Conservation (phyloP, 2,888 invertebrate species). For the Tiliacea aurago region DNA sequence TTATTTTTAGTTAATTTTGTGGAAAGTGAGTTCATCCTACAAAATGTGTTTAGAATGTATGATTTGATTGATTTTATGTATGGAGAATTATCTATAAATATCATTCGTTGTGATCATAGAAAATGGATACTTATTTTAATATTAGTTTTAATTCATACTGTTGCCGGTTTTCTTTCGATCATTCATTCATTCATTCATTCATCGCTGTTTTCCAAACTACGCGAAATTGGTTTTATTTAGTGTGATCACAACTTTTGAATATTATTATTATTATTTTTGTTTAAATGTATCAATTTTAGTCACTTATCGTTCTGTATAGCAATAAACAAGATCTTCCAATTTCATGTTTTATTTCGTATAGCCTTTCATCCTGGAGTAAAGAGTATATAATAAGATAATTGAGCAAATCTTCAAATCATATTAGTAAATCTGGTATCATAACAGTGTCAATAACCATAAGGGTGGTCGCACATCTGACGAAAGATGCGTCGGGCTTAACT, state of each 20-base stretch:
- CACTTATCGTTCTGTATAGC: conserved; percentile 68
- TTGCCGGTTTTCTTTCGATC: conserved; percentile 27
- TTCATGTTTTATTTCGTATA: conserved; percentile 49
- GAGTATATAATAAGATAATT: background rate
- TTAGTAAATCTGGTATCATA: too few relatives aligned
- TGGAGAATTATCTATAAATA: too few relatives aligned
- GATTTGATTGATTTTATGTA: conserved; percentile 55
- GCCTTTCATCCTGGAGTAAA: background rate
- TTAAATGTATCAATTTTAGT: conserved; percentile 66
- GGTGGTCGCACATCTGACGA: too few relatives aligned
- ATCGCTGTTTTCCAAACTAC: conserved; percentile 11
- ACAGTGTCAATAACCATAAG: too few relatives aligned
- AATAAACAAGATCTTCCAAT: conserved; percentile 70
- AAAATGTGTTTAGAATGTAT: conserved; percentile 44
- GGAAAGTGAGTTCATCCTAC: conserved; percentile 28
- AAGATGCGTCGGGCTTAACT: too few relatives aligned
- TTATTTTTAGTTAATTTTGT: conserved; percentile 58
- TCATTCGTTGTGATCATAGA: conserved; percentile 44
- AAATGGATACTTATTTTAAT: background rate
- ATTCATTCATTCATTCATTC: too few relatives aligned
- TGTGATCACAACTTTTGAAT: conserved; percentile 45
- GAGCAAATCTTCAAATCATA: too few relatives aligned
- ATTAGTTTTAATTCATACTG: background rate
- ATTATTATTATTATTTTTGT: conserved; percentile 45
- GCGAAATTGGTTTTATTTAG: conserved; percentile 5